Conservation (phyloP, 2,888 invertebrate species). For the Troides aeacus region DNA sequence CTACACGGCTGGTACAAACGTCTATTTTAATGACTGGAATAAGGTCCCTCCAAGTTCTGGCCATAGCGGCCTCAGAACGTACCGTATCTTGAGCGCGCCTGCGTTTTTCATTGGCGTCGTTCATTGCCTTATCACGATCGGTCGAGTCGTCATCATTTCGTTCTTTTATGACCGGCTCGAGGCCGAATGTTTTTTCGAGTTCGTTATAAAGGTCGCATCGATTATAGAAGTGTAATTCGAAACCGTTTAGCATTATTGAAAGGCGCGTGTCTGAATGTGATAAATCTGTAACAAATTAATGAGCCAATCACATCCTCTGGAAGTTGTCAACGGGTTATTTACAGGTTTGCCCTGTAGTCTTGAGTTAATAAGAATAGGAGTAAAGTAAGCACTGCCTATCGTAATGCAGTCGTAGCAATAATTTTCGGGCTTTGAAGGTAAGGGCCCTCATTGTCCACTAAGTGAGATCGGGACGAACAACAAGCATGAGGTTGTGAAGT, state of each 20-base stretch:
- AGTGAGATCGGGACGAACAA: no score
- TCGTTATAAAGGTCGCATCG: slow-evolving; percentile 91
- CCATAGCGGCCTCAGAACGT: slow-evolving; percentile 90
- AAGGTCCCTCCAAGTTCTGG: slow-evolving; percentile 95
- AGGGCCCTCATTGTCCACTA: no score
- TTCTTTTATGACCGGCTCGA: slow-evolving; percentile 88
- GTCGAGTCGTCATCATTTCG: slow-evolving; percentile 79
- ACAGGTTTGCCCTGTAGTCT: no score
- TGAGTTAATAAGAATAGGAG: no score
- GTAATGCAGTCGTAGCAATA: no score
- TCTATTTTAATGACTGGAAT: slow-evolving; percentile 98
- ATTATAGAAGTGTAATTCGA: slow-evolving; percentile 97
- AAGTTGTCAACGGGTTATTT: no score
- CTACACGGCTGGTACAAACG: slow-evolving; percentile 93
- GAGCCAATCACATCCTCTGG: no score
- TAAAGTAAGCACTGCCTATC: no score
- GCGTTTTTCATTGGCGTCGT: slow-evolving; percentile 81
- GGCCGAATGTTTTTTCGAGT: slow-evolving; percentile 92
- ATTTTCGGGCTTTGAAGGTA: no score
- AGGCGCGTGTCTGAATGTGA: slow-evolving; percentile 96
- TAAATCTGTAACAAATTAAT: slow-evolving; percentile 83
- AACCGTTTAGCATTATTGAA: slow-evolving; percentile 94
- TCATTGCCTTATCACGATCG: slow-evolving; percentile 81
- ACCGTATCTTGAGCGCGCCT: slow-evolving; percentile 73
- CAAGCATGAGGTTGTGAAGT: no score